Evolutionary conservation across 2,888 invertebrate genomes (phyloP), one percentile per base, ranked within the genome.

Genomic region (Allacma fusca): DNA sequence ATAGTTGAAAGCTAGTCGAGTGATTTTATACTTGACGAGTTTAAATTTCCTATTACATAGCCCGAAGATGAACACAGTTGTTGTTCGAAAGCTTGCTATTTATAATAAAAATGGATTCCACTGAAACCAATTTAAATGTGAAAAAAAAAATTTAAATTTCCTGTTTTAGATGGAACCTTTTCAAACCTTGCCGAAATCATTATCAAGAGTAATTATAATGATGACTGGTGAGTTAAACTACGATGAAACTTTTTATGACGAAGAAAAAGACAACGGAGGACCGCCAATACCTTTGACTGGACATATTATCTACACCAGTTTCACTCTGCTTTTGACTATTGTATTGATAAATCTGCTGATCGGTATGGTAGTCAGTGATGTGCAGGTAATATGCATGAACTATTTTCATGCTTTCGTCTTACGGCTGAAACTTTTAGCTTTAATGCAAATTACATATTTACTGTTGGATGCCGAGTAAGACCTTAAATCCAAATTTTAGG

Each of bases 291-390:
- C 76, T 21, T n/a, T 76, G 1, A 44, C 76, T 0, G 69, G 76
- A 1, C 76, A 76, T 43, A 70, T 76, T 16, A 76, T 76, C 23
- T 76, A 70, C 50, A 57, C 29, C 0, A 40, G 76, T 23, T 76
- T 76, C 21, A 64, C 70, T 19, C 19, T 76, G 7, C 40, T 76
- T 24, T 29, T 70, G 2, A 71, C 76, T n/a, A 76, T 76, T 23
- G 70, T 76, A 19, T 34, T 76, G 5, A 76, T 76, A 1, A 76
- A 76, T 21, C 43, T 75, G 19, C 64, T 76, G 9, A 76, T 76
- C n/a, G 76, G 76, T 64, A 21, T 76, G 70, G 70, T 70, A 1
- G 76, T 76, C 21, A 76, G 76, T 34, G 76, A 76, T 71, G 76
- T 69, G 16, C 29, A 62, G 62, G 62, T 69, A 13, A 26, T 16